phyloP scores from a whole-genome alignment of 1,140 invertebrate genomes.

The Tetragonula clypearis region DNA sequence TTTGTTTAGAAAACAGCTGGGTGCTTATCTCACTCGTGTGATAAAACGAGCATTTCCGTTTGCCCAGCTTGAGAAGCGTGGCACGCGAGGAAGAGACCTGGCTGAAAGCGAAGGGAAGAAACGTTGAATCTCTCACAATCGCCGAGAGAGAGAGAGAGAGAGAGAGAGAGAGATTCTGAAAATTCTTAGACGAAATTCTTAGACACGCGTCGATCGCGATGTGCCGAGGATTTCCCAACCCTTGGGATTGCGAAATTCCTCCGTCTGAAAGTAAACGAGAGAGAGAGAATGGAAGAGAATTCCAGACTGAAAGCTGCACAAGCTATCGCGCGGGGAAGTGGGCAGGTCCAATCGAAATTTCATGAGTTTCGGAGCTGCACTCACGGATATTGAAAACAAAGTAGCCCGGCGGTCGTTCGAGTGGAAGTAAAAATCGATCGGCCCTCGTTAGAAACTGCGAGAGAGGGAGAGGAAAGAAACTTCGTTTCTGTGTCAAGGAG shows the following conservation, averaged over 20 bases:
- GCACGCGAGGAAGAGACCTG: too few species aligned
- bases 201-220: neutral
- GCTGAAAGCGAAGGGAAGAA: too few species aligned
- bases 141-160: neutral
- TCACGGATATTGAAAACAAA: conserved; percentile 42
- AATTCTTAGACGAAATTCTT: neutral
- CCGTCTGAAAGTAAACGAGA: neutral
- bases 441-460: conserved; percentile 1
- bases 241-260: too few species aligned
- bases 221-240: too few species aligned
- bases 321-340: too few species aligned
- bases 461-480: neutral
- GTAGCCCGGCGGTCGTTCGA: neutral
- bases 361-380: neutral
- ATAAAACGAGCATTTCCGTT: too few species aligned
- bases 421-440: conserved; percentile 26
- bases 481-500: conserved; percentile 22
- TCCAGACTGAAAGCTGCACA: neutral
- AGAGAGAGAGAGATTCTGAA: neutral
- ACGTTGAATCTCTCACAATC: neutral
- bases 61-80: too few species aligned
- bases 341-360: neutral
- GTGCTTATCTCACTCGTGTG: neutral
- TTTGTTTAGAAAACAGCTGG: neutral
- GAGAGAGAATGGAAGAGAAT: neutral